These are phyloP conservation scores for Indicator maculatus DNA, from an alignment of 2,113 vertebrate genomes.

Conservation along the genomic window DNA sequence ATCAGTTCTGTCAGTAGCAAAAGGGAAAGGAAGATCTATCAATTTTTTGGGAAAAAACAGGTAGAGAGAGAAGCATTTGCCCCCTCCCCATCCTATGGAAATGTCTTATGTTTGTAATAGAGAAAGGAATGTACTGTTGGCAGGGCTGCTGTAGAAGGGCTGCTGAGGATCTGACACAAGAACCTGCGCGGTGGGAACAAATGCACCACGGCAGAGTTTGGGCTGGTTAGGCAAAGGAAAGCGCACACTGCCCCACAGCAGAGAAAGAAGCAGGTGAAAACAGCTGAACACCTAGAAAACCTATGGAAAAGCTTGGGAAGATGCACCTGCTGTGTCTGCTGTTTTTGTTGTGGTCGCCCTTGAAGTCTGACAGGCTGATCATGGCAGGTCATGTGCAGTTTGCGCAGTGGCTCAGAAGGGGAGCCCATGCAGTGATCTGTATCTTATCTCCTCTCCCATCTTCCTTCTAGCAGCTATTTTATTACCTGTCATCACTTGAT, in stretches of 20 bases:
- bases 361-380: neutral
- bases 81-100: neutral
- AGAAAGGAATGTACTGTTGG: conserved; percentile 41
- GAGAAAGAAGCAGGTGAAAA: neutral
- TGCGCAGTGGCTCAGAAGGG: fast-evolving
- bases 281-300: neutral
- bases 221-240: neutral
- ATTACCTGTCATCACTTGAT: neutral
- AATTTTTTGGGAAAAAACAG: neutral
- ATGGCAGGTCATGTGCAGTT: neutral
- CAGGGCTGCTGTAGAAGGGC: neutral
- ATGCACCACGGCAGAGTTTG: neutral
- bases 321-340: neutral
- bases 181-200: neutral
- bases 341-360: neutral
- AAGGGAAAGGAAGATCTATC: neutral
- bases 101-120: neutral
- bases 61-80: neutral
- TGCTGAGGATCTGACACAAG: neutral
- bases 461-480: neutral
- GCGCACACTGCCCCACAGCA: neutral
- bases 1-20: neutral
- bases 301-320: neutral
- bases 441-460: neutral
- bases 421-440: neutral